phyloP scores from a whole-genome alignment of 2,888 invertebrate genomes.

The Gymnocheta viridis region DNA sequence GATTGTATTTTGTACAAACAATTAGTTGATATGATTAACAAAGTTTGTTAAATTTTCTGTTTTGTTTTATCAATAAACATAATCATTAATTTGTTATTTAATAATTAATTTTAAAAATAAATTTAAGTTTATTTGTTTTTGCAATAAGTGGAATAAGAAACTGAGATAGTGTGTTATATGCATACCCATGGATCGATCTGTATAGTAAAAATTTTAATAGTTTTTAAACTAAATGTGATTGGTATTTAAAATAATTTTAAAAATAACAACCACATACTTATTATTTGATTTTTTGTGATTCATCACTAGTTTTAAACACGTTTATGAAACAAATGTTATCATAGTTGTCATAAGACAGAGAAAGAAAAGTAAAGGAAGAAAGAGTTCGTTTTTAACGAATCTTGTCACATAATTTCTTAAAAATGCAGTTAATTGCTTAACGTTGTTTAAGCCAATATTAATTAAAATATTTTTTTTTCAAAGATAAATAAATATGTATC shows the following conservation, averaged over 20 bases:
- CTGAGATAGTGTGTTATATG: not conserved
- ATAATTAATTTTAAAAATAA: conserved; percentile 23
- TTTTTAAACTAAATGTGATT: conserved; percentile 59
- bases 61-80: not conserved
- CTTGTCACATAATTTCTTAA: too few relatives aligned
- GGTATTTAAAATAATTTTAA: conserved; percentile 38
- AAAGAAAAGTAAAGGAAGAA: too few relatives aligned
- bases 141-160: conserved; percentile 4
- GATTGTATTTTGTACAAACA: conserved; percentile 87
- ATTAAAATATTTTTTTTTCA: too few relatives aligned
- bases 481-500: too few relatives aligned
- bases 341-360: not conserved
- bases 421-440: too few relatives aligned
- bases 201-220: conserved; percentile 41
- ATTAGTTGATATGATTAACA: conserved; percentile 85
- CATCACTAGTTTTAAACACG: not conserved
- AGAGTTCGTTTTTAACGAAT: too few relatives aligned
- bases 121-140: conserved; percentile 19
- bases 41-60: conserved; percentile 77
- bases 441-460: too few relatives aligned
- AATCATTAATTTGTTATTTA: conserved; percentile 25
- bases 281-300: not conserved
- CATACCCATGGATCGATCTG: not conserved
- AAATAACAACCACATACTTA: too few relatives aligned
- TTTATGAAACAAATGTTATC: not conserved